Evolutionary conservation across 2,888 invertebrate genomes (phyloP), one percentile per base, ranked within the genome.

Genomic region (Parnassius orleans): DNA sequence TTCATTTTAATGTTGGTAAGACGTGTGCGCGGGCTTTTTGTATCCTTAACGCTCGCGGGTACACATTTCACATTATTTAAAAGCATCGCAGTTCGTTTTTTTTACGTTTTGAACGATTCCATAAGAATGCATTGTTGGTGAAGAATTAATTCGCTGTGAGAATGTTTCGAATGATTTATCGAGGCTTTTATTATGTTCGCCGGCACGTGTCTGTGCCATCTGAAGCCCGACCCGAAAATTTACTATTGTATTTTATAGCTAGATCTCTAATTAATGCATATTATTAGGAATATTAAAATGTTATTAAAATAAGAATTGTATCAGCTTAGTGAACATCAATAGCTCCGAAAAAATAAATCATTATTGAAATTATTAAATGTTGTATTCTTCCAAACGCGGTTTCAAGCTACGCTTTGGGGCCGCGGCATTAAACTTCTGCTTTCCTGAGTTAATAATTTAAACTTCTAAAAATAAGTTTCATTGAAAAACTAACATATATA

Each of bases 251-350:
- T 86, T 89, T 88, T 86, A 89, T 91, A 91, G 91, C 89, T 91
- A 91, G 91, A 90, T 83, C 79, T 90, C 87, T 90, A 90, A 90
- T 84, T 90, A 90, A 88, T 89, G 89, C 90, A 89, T 91, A 90
- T 87, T 89, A 88, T 87, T 90, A 90, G 90, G 86, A 87, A 87
- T 89, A 80, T 79, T 79, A 88, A 77, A 90, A 90, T 90, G 91
- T 90, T 90, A 89, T 87, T 86, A 85, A 84, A 80, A 79, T 89
- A 90, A 90, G 89, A 85, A 90, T 84, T 90, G 91, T 91, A 90
- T 90, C 90, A 87, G 91, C 91, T 91, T 91, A 91, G 91, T 87
- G 80, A 91, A 90, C 89, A 91, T 90, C 91, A 91, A 91, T 91
- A 91, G 91, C 91, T 91, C 89, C 84, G 87, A 81, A 78, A 11